phyloP scores from a whole-genome alignment of 2,888 invertebrate species.

The Megamerina dolium region DNA sequence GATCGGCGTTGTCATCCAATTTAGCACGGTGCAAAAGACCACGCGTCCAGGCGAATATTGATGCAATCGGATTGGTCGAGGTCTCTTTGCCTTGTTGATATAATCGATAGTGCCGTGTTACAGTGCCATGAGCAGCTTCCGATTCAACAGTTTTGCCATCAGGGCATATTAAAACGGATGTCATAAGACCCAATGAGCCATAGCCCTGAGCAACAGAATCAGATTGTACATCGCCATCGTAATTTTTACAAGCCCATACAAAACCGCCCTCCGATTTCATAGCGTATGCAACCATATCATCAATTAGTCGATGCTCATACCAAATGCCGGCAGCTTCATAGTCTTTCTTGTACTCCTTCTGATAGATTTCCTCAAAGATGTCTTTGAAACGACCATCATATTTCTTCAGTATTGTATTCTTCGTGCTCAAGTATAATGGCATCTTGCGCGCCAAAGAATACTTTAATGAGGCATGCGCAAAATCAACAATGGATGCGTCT shows the following conservation, averaged over 20 bases:
- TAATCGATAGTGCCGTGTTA: constrained; percentile 82
- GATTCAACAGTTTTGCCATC: constrained; percentile 98
- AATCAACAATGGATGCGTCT: constrained; percentile 85
- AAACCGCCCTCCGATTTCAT: constrained; percentile 99
- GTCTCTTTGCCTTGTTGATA: constrained; percentile 95
- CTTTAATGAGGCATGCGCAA: constrained; percentile 92
- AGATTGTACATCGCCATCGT: constrained; percentile 98
- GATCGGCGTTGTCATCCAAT: constrained; percentile 73
- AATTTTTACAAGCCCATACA: constrained; percentile 99
- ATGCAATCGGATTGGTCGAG: constrained; percentile 97
- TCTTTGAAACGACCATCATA: constrained; percentile 97
- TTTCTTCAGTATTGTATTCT: constrained; percentile 93
- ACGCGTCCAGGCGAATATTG: constrained; percentile 97
- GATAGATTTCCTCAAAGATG: constrained; percentile 93
- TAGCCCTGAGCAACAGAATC: constrained; percentile 97
- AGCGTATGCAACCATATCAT: constrained; percentile 98
- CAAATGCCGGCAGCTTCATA: constrained; percentile 85
- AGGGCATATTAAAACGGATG: constrained; percentile 92
- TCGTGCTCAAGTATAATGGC: constrained; percentile 91
- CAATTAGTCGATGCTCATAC: constrained; percentile 98
- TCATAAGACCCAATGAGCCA: constrained; percentile 96
- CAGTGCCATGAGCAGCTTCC: constrained; percentile 98
- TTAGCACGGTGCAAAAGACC: constrained; percentile 92
- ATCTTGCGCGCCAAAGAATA: constrained; percentile 79
- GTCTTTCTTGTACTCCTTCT: constrained; percentile 73